Conservation (phyloP, 2,113 vertebrate genomes). For the Alectura lathami region DNA sequence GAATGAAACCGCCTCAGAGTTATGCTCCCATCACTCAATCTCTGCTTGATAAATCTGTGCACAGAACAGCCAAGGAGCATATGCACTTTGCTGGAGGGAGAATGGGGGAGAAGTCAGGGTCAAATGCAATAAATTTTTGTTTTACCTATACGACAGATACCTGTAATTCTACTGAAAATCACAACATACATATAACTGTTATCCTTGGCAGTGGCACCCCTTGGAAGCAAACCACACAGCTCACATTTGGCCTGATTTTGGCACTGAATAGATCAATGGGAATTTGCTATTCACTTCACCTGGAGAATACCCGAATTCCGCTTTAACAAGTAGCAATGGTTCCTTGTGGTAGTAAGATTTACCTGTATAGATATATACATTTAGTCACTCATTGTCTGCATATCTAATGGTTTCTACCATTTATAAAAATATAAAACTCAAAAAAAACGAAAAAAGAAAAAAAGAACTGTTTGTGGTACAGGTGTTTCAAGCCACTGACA, state of each 20-base stretch:
- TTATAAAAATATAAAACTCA: background rate
- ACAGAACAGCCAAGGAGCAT: background rate
- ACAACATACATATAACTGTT: background rate
- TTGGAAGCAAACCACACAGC: background rate
- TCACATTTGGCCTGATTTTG: background rate
- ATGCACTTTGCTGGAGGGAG: background rate
- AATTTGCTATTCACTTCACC: background rate
- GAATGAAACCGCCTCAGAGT: background rate
- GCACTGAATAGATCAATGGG: background rate
- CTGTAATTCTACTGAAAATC: background rate
- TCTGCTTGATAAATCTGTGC: background rate
- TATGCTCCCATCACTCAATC: background rate
- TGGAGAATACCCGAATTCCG: background rate
- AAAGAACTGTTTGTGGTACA: background rate
- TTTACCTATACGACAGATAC: background rate
- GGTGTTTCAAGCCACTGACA: background rate
- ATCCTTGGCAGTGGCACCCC: background rate
- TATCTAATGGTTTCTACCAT: background rate
- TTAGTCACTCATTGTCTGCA: background rate
- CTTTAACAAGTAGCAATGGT: background rate
- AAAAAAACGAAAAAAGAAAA: background rate
- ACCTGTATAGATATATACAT: background rate
- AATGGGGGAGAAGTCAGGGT: background rate
- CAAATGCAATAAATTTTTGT: background rate
- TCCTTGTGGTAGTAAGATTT: background rate